Evolutionary conservation across 1,140 invertebrate species (phyloP).

Genomic region (Nasonia vitripennis): DNA sequence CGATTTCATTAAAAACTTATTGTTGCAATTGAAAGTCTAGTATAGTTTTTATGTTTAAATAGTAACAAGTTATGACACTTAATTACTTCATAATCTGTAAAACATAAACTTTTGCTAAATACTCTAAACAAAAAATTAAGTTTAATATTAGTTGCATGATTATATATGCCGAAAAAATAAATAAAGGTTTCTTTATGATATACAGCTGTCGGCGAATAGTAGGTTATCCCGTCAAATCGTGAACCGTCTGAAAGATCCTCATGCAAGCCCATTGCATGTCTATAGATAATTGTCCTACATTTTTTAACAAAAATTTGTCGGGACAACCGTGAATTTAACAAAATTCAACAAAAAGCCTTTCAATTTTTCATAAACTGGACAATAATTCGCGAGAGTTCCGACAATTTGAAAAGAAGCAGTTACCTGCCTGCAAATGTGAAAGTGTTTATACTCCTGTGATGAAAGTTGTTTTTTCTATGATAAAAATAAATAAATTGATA

Average conservation of each 20-base stretch:
- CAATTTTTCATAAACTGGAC: constrained; percentile 20
- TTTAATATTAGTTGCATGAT: neutral
- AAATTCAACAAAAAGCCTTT: neutral
- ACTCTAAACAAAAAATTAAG: neutral
- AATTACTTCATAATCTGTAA: too few species aligned
- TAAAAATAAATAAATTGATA: constrained; percentile 63
- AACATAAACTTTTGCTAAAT: too few species aligned
- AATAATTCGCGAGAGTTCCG: constrained; percentile 55
- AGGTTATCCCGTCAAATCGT: constrained; percentile 47
- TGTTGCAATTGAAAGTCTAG: too few species aligned
- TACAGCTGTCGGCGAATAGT: constrained; percentile 24
- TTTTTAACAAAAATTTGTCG: constrained; percentile 36
- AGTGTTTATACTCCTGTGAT: constrained; percentile 63
- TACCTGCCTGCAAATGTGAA: constrained; percentile 54
- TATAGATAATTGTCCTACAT: neutral
- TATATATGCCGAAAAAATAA: too few species aligned
- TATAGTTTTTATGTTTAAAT: too few species aligned
- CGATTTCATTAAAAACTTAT: too few species aligned
- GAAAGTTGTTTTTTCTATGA: constrained; percentile 67
- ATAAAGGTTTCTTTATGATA: neutral
- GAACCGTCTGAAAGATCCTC: constrained; percentile 39
- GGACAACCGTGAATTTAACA: constrained; percentile 25
- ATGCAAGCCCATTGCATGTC: constrained; percentile 31
- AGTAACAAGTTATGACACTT: too few species aligned
- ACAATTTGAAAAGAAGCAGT: constrained; percentile 60